phyloP scores from a whole-genome alignment of 1,140 invertebrate species.

The Andrena cerasifolii region DNA sequence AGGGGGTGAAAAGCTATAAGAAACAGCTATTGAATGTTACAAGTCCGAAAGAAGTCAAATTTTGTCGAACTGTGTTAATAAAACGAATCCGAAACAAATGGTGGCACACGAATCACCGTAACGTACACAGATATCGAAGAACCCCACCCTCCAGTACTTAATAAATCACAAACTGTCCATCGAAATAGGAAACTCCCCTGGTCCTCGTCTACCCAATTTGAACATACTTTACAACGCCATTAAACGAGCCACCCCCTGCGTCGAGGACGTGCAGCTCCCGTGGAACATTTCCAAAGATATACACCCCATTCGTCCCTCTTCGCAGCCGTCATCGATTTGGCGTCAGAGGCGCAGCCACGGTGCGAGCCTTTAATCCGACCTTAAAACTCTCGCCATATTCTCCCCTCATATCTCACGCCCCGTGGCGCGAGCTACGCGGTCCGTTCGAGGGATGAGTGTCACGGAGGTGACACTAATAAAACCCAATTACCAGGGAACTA shows the following conservation, averaged over 20 bases:
- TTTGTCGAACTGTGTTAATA: too few relatives aligned
- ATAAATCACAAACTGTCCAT: too few relatives aligned
- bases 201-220: too few relatives aligned
- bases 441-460: neutral
- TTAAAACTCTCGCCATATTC: slow-evolving; percentile 45
- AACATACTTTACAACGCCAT: too few relatives aligned
- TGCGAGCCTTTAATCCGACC: slow-evolving; percentile 60
- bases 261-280: slow-evolving; percentile 30
- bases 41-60: too few relatives aligned
- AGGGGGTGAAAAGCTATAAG: too few relatives aligned
- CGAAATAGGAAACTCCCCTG: too few relatives aligned
- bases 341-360: slow-evolving; percentile 5
- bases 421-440: neutral
- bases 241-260: neutral
- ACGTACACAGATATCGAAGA: too few relatives aligned
- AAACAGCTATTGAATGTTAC: too few relatives aligned
- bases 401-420: neutral
- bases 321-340: slow-evolving; percentile 47
- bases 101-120: too few relatives aligned
- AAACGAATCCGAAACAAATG: too few relatives aligned
- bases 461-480: slow-evolving; percentile 18
- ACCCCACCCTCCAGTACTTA: too few relatives aligned
- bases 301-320: slow-evolving; percentile 57
- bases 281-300: slow-evolving; percentile 48
- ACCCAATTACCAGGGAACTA: slow-evolving; percentile 14